Base-by-base conservation (phyloP, 2,797 vertebrate genomes). In the Manis crassicaudata region DNA sequence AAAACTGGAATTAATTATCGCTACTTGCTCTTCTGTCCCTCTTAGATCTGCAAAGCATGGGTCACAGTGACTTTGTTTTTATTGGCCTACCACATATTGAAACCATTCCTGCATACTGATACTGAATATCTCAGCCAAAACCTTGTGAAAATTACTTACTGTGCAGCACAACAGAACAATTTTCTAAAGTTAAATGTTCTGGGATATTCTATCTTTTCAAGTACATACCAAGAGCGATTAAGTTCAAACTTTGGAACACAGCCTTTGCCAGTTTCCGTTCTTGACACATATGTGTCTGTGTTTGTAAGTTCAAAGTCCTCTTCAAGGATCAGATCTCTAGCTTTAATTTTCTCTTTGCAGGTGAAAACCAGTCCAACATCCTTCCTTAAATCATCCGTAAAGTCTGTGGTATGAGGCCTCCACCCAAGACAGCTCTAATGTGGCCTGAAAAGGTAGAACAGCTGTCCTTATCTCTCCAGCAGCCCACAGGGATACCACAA, bases 191-290 rank as follows among this genome's bases (percentile, higher is more conserved):
- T 97, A 92, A 98, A 95, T 2, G 60, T 97, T 92, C 96, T 81
- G 83, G 96, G 95, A 96, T 96, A 97, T 95, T 97, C 97, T 97
- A 96, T 96, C 96, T 97, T 97, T 97, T 98, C 97, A 98, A 97
- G 95, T 97, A 96, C 96, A 96, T 97, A 98, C 97, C 97, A 97
- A 97, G 97, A 97, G 92, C 90, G 94, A 97, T 97, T 98, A 97
- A 97, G 46, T 97, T 97, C 97, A 97, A 98, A 96, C 95, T 96
- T 92, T 63, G 63, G 94, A 89, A 95, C 89, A 97, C 73, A 65
- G 89, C 72, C 94, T 85, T 96, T 96, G 96, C 97, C 97, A 96
- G 97, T 97, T 97, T 95, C 97, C 92, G 96, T 97, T 97, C 97
- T 94, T 97, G 84, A 97, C 96, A 97, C 97, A 98, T 94, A 94